phyloP scores from a whole-genome alignment of 2,113 vertebrate species.

The Menura novaehollandiae region DNA sequence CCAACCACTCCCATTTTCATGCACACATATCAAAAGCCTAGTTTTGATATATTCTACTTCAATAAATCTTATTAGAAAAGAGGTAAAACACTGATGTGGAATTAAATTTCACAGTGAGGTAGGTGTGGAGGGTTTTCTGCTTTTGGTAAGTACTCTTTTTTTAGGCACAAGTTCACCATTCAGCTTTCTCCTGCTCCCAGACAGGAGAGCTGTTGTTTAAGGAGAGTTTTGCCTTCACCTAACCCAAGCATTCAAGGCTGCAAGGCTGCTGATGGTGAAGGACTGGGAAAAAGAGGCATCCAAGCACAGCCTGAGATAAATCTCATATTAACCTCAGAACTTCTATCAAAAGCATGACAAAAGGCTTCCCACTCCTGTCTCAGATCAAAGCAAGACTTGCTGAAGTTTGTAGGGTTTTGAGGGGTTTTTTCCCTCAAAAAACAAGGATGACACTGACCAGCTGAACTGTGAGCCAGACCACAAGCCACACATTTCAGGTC shows the following conservation, averaged over 20 bases:
- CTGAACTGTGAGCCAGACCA: neutral
- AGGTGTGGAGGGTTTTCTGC: neutral
- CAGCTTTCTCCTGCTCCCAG: neutral
- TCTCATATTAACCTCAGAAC: neutral
- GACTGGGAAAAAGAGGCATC: neutral
- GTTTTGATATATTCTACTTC: neutral
- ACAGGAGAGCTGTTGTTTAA: neutral
- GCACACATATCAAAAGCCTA: neutral
- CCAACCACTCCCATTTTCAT: neutral
- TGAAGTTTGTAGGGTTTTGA: neutral
- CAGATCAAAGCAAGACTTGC: neutral
- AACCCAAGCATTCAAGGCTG: neutral
- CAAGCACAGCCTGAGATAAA: neutral
- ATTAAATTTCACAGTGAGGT: neutral
- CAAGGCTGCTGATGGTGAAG: neutral
- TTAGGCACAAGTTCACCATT: neutral
- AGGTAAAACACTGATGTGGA: neutral
- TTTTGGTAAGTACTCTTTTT: neutral
- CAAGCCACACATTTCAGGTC: neutral
- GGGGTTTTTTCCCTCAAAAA: fast-evolving
- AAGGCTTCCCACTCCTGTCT: neutral
- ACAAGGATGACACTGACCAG: neutral
- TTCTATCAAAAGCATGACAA: neutral
- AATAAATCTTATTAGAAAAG: neutral
- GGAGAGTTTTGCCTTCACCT: neutral